Percentiles rank a stretch among this genome's conserved stretches.
Evolutionary conservation across 1,140 invertebrate species (phyloP).

Genomic region (Elymnias hypermnestra): DNA sequence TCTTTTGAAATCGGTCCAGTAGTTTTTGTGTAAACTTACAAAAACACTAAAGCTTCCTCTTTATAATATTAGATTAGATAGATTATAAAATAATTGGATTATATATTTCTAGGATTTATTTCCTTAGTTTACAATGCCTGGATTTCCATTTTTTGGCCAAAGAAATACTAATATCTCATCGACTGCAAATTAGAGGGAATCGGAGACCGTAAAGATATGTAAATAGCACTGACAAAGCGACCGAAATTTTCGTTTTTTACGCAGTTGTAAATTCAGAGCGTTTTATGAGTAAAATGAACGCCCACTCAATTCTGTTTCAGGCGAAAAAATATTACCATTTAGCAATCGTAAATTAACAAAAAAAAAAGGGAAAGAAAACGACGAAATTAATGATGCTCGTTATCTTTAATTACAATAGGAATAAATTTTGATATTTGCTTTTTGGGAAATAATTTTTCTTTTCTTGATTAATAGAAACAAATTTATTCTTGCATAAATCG

Average conservation of each 20-base stretch:
- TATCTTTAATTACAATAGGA: slow-evolving; percentile 13
- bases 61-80: too few relatives aligned
- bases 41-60: too few relatives aligned
- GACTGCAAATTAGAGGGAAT: background rate
- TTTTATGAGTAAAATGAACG: slow-evolving; percentile 13
- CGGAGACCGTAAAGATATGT: slow-evolving; percentile 6
- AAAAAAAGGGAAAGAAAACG: slow-evolving; percentile 8
- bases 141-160: too few relatives aligned
- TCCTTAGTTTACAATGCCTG: too few relatives aligned
- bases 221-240: slow-evolving; percentile 4
- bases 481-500: too few relatives aligned
- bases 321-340: slow-evolving; percentile 16
- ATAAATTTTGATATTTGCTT: slow-evolving; percentile 7
- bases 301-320: slow-evolving; percentile 8
- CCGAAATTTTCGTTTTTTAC: background rate
- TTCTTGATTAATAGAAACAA: background rate
- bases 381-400: slow-evolving; percentile 12
- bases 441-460: background rate
- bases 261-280: background rate
- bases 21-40: too few relatives aligned
- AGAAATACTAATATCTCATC: too few relatives aligned
- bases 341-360: slow-evolving; percentile 12
- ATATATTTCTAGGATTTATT: too few relatives aligned
- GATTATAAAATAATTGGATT: too few relatives aligned
- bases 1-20: too few relatives aligned